phyloP scores from a whole-genome alignment of 2,113 vertebrate genomes.

The Calyptommatus sinebrachiatus region DNA sequence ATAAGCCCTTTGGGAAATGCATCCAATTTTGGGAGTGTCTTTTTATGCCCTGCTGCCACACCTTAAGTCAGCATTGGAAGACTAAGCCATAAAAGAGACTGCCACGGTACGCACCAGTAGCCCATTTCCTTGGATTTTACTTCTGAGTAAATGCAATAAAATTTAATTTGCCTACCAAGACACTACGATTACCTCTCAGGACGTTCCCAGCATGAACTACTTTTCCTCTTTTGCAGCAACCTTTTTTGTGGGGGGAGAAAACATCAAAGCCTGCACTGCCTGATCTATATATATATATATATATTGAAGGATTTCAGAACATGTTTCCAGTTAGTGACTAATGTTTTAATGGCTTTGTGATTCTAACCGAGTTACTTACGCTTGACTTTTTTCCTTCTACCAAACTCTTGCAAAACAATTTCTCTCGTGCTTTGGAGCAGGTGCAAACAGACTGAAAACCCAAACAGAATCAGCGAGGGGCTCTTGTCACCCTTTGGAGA shows the following conservation, averaged over 20 bases:
- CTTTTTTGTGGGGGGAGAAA: not conserved
- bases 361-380: not conserved
- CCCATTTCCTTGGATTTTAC: not conserved
- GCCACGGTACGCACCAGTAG: too few relatives aligned
- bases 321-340: constrained; percentile 9
- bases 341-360: constrained; percentile 21
- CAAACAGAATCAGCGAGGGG: not conserved
- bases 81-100: too few relatives aligned
- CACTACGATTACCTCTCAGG: not conserved
- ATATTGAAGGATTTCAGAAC: not conserved
- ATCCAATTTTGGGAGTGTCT: too few relatives aligned
- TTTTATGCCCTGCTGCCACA: too few relatives aligned
- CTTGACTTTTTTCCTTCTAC: not conserved
- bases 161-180: not conserved
- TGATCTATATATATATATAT: constrained; percentile 13
- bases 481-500: too few relatives aligned
- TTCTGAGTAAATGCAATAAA: not conserved
- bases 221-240: not conserved
- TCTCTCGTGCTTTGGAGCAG: not conserved
- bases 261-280: not conserved
- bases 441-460: too few relatives aligned
- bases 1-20: too few relatives aligned
- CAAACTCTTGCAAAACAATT: not conserved
- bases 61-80: too few relatives aligned
- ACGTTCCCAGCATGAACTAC: not conserved